Evolutionary conservation across 2,113 vertebrate genomes (phyloP).

Genomic region (Eurystomus gularis): DNA sequence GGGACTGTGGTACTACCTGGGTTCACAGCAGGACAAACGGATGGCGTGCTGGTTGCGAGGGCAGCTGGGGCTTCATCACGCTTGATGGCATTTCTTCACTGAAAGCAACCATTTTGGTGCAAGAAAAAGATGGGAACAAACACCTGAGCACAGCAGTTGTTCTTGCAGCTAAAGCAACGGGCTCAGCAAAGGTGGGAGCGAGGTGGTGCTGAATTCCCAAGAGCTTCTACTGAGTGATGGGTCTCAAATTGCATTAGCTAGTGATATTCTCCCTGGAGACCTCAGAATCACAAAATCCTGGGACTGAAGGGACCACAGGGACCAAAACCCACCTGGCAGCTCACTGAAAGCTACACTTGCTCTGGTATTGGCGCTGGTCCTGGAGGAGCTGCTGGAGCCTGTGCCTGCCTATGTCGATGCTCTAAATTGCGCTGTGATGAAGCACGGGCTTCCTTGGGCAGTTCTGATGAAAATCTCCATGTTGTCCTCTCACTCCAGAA

Average conservation of each 20-base stretch:
- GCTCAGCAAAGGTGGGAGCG: not conserved
- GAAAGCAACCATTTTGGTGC: not conserved
- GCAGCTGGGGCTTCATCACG: fast-evolving
- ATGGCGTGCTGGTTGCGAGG: fast-evolving
- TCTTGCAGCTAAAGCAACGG: not conserved
- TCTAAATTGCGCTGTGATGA: fast-evolving
- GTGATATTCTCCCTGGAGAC: not conserved
- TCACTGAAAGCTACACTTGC: not conserved
- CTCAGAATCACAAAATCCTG: not conserved
- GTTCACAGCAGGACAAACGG: not conserved
- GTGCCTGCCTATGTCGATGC: not conserved
- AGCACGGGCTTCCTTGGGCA: not conserved
- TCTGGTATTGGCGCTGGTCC: not conserved
- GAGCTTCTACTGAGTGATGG: not conserved
- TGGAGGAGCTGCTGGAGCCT: not conserved
- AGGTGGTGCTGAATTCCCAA: not conserved
- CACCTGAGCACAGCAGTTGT: not conserved
- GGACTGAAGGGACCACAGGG: not conserved
- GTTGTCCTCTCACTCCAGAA: not conserved
- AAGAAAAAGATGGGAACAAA: not conserved
- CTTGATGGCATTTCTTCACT: fast-evolving
- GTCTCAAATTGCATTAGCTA: slow-evolving; percentile 25
- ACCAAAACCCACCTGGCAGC: not conserved
- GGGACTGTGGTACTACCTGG: fast-evolving
- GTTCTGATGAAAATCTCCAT: not conserved